Evolutionary conservation across 53 echinoderm and acorn worm genomes (phyloP).

Genomic region (Holothuria leucospilota): DNA sequence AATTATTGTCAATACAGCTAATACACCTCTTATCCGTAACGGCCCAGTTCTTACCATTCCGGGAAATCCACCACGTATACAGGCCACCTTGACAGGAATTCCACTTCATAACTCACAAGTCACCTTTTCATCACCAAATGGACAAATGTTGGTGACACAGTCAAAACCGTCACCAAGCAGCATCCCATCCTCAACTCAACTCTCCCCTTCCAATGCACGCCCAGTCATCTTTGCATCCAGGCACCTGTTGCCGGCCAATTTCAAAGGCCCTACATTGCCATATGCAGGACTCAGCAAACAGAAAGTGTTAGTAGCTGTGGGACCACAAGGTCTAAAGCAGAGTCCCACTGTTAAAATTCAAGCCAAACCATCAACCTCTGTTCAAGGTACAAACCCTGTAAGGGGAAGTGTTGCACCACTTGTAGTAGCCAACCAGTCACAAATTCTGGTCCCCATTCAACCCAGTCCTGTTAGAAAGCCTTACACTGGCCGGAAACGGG

Average conservation of each 20-base stretch:
- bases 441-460: conserved; percentile 31
- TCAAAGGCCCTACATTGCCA: conserved; percentile 5
- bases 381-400: background rate
- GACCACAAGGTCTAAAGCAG: conserved; percentile 21
- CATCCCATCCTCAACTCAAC: background rate
- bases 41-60: conserved; percentile 39
- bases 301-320: conserved; percentile 27
- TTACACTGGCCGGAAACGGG: conserved; percentile 31
- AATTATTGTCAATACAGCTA: conserved; percentile 30
- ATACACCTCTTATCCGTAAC: conserved; percentile 13
- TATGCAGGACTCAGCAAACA: conserved; percentile 8
- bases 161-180: conserved; percentile 9
- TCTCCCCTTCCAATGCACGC: conserved; percentile 31
- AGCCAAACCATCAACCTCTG: conserved; percentile 27
- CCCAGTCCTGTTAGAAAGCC: conserved; percentile 4
- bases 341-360: conserved; percentile 30
- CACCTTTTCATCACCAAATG: conserved; percentile 15
- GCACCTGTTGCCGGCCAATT: conserved; percentile 27
- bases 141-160: conserved; percentile 12
- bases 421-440: conserved; percentile 17
- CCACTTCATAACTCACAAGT: conserved; percentile 27
- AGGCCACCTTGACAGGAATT: conserved; percentile 19
- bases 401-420: conserved; percentile 8
- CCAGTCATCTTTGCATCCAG: conserved; percentile 31
- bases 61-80: conserved; percentile 27